These are phyloP conservation scores for Aleiodes leptofemur DNA, from an alignment of 2,888 invertebrate species.

Conservation along the genomic window DNA sequence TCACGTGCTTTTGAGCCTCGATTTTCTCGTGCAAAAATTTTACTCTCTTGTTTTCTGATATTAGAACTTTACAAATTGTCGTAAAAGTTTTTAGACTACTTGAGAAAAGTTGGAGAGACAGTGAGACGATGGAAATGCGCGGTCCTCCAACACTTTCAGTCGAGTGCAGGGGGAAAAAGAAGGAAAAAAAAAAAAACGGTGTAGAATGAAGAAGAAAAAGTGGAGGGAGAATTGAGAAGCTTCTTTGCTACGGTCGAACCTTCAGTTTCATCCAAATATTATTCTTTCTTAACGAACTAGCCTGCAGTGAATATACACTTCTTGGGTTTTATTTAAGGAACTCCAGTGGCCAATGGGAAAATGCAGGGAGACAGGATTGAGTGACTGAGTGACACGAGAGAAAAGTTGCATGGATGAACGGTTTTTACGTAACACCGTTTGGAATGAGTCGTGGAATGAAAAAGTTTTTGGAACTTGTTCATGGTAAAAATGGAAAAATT, in stretches of 20 bases:
- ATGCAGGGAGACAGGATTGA: slow-evolving; percentile 12
- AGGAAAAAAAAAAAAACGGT: neutral
- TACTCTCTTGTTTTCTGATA: slow-evolving; percentile 5
- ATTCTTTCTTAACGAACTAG: slow-evolving; percentile 62
- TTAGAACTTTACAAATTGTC: slow-evolving; percentile 53
- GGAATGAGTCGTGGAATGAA: slow-evolving; percentile 25
- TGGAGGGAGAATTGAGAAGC: neutral
- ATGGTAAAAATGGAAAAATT: neutral
- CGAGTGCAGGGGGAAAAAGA: slow-evolving; percentile 28
- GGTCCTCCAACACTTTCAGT: slow-evolving; percentile 28
- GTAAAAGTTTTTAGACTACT: slow-evolving; percentile 42
- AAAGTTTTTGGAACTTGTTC: slow-evolving; percentile 42
- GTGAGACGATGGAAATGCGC: slow-evolving; percentile 16
- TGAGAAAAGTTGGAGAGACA: slow-evolving; percentile 38
- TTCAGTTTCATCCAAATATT: slow-evolving; percentile 58
- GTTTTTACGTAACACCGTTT: slow-evolving; percentile 34
- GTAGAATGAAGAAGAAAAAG: neutral
- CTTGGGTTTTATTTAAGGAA: slow-evolving; percentile 41
- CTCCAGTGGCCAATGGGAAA: slow-evolving; percentile 2
- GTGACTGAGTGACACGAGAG: slow-evolving; percentile 39
- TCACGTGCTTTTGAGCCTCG: too few species aligned
- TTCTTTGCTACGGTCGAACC: slow-evolving; percentile 13
- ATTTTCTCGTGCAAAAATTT: neutral
- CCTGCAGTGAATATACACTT: slow-evolving; percentile 48
- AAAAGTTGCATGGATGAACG: slow-evolving; percentile 42